A percentile compares a stretch with the other conserved stretches of the same genome.
Conservation (phyloP, 2,888 invertebrate species). For the Euzophera pinguis region DNA sequence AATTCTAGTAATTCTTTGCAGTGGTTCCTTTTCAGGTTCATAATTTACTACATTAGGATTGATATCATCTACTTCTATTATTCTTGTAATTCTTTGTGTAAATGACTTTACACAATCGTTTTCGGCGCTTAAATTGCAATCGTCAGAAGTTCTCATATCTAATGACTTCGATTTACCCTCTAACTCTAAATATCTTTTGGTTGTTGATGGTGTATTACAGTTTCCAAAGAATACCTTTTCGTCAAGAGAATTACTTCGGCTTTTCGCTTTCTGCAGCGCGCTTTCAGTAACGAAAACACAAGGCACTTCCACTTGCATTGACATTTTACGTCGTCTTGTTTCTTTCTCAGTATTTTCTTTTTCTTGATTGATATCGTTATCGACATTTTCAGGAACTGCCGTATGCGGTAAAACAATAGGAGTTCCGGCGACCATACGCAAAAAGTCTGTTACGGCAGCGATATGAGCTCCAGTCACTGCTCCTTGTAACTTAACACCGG, state of each 20-base stretch:
- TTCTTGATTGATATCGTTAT: conserved; percentile 68
- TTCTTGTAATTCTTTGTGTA: conserved; percentile 67
- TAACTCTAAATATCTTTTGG: conserved; percentile 53
- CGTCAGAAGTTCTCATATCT: conserved; percentile 46
- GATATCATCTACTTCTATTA: conserved; percentile 68
- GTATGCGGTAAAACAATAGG: conserved; percentile 79
- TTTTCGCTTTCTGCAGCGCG: conserved; percentile 68
- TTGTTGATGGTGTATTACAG: conserved; percentile 46
- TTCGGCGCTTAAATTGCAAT: conserved; percentile 32
- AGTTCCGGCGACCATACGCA: conserved; percentile 82
- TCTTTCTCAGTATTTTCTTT: conserved; percentile 48
- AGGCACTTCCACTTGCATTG: conserved; percentile 77
- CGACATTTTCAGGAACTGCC: conserved; percentile 58
- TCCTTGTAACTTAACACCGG: conserved; percentile 83
- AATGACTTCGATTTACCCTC: conserved; percentile 56
- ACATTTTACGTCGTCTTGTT: conserved; percentile 68
- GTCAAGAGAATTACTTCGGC: conserved; percentile 67
- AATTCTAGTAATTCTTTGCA: conserved; percentile 69
- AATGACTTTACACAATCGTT: conserved; percentile 43
- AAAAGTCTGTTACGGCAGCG: conserved; percentile 82
- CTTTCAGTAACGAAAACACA: conserved; percentile 76
- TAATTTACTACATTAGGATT: conserved; percentile 41
- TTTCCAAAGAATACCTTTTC: conserved; percentile 65
- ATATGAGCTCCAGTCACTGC: conserved; percentile 83
- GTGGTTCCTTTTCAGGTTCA: conserved; percentile 56